Conservation (phyloP, 2,113 vertebrate genomes). For the Capreolus pygargus region DNA sequence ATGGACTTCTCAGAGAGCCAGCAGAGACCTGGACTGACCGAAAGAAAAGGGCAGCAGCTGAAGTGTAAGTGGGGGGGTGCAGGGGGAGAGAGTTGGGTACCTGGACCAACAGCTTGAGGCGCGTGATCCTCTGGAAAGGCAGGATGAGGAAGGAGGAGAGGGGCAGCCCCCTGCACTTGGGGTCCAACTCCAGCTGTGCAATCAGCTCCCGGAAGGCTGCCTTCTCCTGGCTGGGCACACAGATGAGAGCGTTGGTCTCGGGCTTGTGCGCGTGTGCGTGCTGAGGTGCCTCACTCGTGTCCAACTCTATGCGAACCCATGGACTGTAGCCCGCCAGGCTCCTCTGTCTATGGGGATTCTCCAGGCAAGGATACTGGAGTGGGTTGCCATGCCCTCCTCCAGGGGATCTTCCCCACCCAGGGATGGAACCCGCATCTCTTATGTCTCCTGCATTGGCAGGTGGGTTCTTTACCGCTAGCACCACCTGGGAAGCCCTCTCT, state of each 20-base stretch:
- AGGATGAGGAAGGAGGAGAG: constrained; percentile 97
- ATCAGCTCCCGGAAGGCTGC: constrained; percentile 90
- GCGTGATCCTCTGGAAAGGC: constrained; percentile 96
- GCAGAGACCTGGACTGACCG: background rate
- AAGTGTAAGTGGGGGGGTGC: rapidly evolving
- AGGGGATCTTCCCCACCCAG: background rate
- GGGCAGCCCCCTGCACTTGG: constrained; percentile 91
- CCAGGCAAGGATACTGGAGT: background rate
- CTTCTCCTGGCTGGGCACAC: constrained; percentile 90
- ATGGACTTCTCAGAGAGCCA: background rate
- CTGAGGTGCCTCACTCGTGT: background rate
- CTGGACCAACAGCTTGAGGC: constrained; percentile 96
- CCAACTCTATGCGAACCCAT: background rate
- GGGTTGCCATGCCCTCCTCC: background rate
- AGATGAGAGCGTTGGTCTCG: background rate
- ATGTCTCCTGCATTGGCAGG: background rate
- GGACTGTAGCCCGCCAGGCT: background rate
- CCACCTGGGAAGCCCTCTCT: background rate
- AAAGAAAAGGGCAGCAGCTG: rapidly evolving
- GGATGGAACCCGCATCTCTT: background rate
- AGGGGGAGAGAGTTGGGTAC: constrained; percentile 68
- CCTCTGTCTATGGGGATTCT: background rate
- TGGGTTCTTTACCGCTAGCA: background rate
- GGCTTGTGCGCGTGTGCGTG: background rate
- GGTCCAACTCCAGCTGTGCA: constrained; percentile 88